Base-by-base conservation (phyloP, 2,113 vertebrate genomes). In the Todiramphus saurophagus region DNA sequence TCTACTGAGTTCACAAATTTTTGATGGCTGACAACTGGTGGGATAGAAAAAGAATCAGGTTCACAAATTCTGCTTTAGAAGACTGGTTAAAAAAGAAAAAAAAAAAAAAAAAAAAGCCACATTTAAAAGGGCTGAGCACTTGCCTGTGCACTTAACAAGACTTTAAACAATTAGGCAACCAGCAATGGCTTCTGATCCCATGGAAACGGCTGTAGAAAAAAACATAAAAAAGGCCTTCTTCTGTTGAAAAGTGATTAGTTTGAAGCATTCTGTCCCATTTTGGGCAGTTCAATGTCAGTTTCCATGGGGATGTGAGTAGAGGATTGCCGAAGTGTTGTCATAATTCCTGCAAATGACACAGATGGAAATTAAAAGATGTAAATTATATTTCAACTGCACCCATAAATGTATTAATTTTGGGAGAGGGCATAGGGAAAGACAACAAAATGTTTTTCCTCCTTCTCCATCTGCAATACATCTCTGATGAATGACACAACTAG, bases 121-220 rank as follows among this genome's bases (percentile, higher is more conserved):
- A 58, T 91, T 87, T 85, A 19, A 73, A 94, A 94, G 66, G 41
- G 55, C 44, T 85, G 70, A 93, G 74, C 46, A 69, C 72, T 87
- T 93, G 73, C 64, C 31, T 94, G 44, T 91, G 69, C 77, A 89
- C 83, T 94, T 93, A 67, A 83, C 66, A 94, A 91, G 63, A 88
- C 80, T 87, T 96, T 93, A 89, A 95, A 91, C 87, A 94, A 91
- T 88, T 94, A 84, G 56, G 35, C 28, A 73, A 87, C 83, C 51
- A 80, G 86, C 63, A 89, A 72, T 92, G 88, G 56, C 67, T 96
- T 96, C 83, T 83, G 88, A 95, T 96, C 83, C 83, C 93, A 95
- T 96, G 90, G 94, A 96, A 97, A 96, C 33, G 0, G 41, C 70
- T 69, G 37, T 69, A 79, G 60, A 1, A 28, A 33, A 31, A 31